These are phyloP conservation scores for Archips xylosteana DNA, from an alignment of 2,888 invertebrate genomes.

Conservation along the genomic window DNA sequence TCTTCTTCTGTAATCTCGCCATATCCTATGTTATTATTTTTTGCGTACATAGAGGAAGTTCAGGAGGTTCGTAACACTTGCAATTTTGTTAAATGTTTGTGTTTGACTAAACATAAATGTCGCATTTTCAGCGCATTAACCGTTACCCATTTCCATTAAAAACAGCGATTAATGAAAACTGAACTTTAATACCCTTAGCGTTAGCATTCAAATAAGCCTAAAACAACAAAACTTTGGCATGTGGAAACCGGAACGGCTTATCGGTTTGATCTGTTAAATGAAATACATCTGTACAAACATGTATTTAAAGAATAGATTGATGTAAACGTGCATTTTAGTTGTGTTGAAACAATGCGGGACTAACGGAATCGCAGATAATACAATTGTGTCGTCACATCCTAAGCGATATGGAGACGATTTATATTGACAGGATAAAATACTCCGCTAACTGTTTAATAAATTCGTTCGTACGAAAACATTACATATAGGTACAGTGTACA, in stretches of 20 bases:
- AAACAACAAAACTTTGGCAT: slow-evolving; percentile 49
- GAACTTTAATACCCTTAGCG: slow-evolving; percentile 55
- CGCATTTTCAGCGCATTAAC: slow-evolving; percentile 53
- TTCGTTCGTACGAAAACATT: not conserved
- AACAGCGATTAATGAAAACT: slow-evolving; percentile 55
- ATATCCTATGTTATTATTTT: slow-evolving; percentile 38
- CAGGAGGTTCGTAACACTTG: slow-evolving; percentile 40
- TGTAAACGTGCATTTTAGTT: slow-evolving; percentile 50
- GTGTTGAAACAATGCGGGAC: slow-evolving; percentile 43
- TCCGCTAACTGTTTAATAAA: slow-evolving; percentile 4
- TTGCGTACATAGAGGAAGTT: slow-evolving; percentile 30
- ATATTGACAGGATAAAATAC: slow-evolving; percentile 23
- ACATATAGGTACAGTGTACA: too few relatives aligned
- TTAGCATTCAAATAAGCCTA: slow-evolving; percentile 57
- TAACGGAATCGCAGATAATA: slow-evolving; percentile 61
- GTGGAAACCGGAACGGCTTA: slow-evolving; percentile 22
- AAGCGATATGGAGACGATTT: slow-evolving; percentile 56
- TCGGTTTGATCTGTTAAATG: not conserved
- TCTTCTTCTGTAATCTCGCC: slow-evolving; percentile 41
- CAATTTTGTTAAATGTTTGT: slow-evolving; percentile 41
- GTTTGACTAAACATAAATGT: slow-evolving; percentile 49
- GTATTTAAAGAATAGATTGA: slow-evolving; percentile 17
- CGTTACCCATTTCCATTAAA: slow-evolving; percentile 47
- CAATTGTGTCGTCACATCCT: slow-evolving; percentile 64
- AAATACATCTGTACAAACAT: slow-evolving; percentile 12